Base-by-base conservation (phyloP, 2,113 vertebrate genomes). In the Laticauda laticaudata region DNA sequence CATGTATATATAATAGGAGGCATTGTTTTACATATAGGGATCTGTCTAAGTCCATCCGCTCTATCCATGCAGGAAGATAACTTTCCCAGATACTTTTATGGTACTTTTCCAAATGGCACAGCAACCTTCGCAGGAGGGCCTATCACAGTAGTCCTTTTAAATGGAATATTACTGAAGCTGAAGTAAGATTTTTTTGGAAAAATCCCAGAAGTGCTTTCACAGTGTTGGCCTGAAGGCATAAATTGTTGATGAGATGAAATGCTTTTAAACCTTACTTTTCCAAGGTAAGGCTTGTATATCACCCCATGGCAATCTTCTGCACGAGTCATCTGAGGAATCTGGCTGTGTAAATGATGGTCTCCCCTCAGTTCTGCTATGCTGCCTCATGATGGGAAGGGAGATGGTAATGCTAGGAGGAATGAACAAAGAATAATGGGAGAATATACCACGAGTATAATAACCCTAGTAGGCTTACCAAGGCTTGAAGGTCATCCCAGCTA, bases 231-330 rank as follows among this genome's bases (percentile, higher is more conserved):
- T 24, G 75, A 64, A 59, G 53, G 0, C 90, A 96, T 97, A 24
- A 97, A 97, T 97, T 96, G 48, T 97, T 97, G 48, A 96, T 94
- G 56, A 95, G 86, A 53, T 85, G 20, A 18, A n/a, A 21, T 91
- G 69, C 94, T 94, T 39, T 29, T 57, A 61, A 56, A 91, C 12
- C 94, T 90, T n/a, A 89, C 61, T 96, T 97, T 88, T 75, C 91
- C 39, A 34, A 53, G 89, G 26, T 57, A 3, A 87, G 0, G 57
- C 88, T 95, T 0, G 21, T 92, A 45, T 3, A 7, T 88, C 94
- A 90, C 93, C 11, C 3, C 54, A 53, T 59, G 88, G 21, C 81
- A 0, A 87, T 92, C 64, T 61, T 0, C 29, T 51, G 4, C 20
- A 2, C 6, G 3, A 29, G 54, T 92, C 48, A 57, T 90, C 14